A percentile compares a stretch with the other conserved stretches of the same genome.
phyloP scores from a whole-genome alignment of 2,797 vertebrate species.

The Tauraco hartlaubi region DNA sequence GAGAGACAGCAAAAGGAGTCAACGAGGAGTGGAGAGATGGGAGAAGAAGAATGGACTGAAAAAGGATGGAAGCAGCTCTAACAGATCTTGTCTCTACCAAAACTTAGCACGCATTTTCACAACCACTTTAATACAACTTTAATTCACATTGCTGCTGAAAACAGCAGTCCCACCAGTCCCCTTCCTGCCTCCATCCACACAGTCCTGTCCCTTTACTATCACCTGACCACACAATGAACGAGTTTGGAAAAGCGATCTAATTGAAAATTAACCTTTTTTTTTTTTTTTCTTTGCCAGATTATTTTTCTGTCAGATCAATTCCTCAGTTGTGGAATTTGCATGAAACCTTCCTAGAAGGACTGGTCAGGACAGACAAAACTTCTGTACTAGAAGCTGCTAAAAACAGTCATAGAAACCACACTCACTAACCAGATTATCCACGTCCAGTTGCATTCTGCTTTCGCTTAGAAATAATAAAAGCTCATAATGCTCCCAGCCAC shows the following conservation, averaged over 20 bases:
- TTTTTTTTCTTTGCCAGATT: background rate
- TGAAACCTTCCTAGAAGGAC: background rate
- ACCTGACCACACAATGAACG: background rate
- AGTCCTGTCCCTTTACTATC: background rate
- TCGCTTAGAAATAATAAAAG: background rate
- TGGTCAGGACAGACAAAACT: background rate
- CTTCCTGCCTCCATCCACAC: background rate
- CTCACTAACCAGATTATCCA: background rate
- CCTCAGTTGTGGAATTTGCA: background rate
- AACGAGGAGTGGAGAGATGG: background rate
- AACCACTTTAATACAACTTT: background rate
- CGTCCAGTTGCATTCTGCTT: background rate
- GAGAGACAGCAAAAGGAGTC: constrained; percentile 14
- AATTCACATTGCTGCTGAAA: background rate
- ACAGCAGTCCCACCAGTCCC: background rate
- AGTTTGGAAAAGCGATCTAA: background rate
- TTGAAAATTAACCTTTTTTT: background rate
- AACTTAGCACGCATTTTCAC: background rate
- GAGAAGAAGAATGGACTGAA: background rate
- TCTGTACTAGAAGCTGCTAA: background rate
- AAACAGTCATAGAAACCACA: background rate
- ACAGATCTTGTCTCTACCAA: background rate
- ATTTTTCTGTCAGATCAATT: background rate
- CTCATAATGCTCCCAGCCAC: background rate
- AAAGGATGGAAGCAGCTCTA: background rate